These are phyloP conservation scores for Drosophila equinoxialis DNA, from an alignment of 1,140 invertebrate genomes.

Conservation along the genomic window DNA sequence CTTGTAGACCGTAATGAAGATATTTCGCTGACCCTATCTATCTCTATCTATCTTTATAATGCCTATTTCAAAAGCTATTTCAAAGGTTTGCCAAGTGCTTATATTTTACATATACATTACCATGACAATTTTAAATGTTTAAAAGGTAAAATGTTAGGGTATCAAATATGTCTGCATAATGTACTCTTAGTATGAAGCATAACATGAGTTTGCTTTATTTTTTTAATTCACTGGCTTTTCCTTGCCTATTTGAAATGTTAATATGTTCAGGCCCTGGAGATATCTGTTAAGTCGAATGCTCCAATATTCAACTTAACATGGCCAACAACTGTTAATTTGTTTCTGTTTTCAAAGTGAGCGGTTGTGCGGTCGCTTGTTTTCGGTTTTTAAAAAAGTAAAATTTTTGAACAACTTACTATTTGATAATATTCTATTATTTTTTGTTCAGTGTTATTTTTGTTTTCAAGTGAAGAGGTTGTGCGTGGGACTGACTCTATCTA, in stretches of 20 bases:
- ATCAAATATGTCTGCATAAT: not conserved
- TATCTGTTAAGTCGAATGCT: too few species aligned
- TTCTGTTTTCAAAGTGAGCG: slow-evolving; percentile 13
- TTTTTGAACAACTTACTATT: not conserved
- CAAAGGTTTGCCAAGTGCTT: too few species aligned
- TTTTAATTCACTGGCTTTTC: too few species aligned
- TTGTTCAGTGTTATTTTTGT: slow-evolving; percentile 13
- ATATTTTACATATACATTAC: too few species aligned
- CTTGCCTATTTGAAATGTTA: too few species aligned
- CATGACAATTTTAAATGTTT: too few species aligned
- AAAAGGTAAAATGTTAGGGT: not conserved
- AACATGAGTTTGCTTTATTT: not conserved
- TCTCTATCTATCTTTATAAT: too few species aligned
- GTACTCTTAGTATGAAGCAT: not conserved
- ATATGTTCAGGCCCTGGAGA: too few species aligned
- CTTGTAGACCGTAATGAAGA: not conserved
- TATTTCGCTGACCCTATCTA: too few species aligned
- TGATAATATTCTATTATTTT: not conserved
- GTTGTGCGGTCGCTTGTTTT: slow-evolving; percentile 11
- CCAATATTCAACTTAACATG: not conserved
- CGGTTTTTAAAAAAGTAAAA: slow-evolving; percentile 7
- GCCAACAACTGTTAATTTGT: slow-evolving; percentile 3
- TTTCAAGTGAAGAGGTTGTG: slow-evolving; percentile 13
- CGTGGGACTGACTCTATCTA: not conserved
- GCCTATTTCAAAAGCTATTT: too few species aligned